Evolutionary conservation across 2,113 vertebrate genomes (phyloP), one percentile per base, ranked within the genome.

Genomic region (Micromys minutus): DNA sequence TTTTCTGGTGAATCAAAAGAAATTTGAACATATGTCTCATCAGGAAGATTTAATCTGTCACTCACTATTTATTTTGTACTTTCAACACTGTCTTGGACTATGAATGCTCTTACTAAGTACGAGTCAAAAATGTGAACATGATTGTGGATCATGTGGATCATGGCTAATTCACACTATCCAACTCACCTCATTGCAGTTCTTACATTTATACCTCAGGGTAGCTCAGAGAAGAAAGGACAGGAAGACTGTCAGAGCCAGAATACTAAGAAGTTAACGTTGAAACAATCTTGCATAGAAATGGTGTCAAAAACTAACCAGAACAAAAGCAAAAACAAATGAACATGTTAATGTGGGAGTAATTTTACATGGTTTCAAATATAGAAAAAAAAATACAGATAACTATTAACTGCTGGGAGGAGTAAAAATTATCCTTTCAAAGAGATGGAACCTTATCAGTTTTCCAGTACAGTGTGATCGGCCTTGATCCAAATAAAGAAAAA

Each of bases 1-100:
- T 89, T 89, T 76, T 76, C 84, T 74, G 36, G 71, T 91, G 42
- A 93, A 79, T 94, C 80, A 85, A 87, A 87, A 22, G 95, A 93
- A 94, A 52, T 7, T 55, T 0, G 22, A 36, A 50, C 39, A 69
- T 57, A 61, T 29, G 15, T 65, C 87, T 80, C 22, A 67, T 92
- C 3, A 86, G 1, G 9, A 6, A 67, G 22, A 1, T 80, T 26
- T 93, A 1, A 52, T 87, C 59, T n/a, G 12, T 84, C 24, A 74
- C 17, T 89, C 22, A 63, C 11, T 79, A 74, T 71, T 72, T 61
- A 7, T 34, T 75, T 71, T 88, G 11, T 39, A 63, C 3, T 26
- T 96, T 83, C 15, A 47, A 34, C 9, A 88, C 74, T 26, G 4
- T 1, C n/a, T 63, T 3, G 3, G 19, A 31, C 8, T 13, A 17